Base-by-base conservation (phyloP, 2,888 invertebrate genomes). In the Agriopis marginaria region DNA sequence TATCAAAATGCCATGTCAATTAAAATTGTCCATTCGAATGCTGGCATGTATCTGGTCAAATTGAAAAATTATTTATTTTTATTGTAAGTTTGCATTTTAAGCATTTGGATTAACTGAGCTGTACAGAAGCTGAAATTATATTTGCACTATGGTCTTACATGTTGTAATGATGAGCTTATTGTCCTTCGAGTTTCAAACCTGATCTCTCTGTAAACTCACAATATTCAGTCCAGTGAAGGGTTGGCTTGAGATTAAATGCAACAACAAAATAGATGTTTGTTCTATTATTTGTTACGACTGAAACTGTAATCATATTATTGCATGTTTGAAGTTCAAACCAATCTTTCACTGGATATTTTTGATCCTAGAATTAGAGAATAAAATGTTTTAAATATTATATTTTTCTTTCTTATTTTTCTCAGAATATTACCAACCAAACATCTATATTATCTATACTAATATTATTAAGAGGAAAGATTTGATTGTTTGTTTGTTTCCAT, bases 171-270 rank as follows among this genome's bases (percentile, higher is more conserved):
- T 75, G 87, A 91, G 90, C 90, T 91, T 91, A 88, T 83, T 85
- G 83, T 86, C 88, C 84, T 84, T 81, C 75, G 75, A 84, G 79
- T 89, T 89, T 87, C 79, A 82, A 87, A 89, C 79, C 88, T 89
- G 89, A 91, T 92, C 93, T 93, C 93, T 92, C 83, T 90, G 90
- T 91, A 80, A 90, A 92, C 86, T 91, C 89, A 91, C 88, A 92
- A 88, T 89, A 85, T 82, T 77, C 79, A 80, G 70, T 82, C 84
- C 75, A 79, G 83, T 86, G 87, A 82, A 89, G 86, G 86, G 88
- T 92, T 92, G 87, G 85, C 72, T 76, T 78, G 85, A 55, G 11
- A 51, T 55, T 51, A 39, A 50, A 56, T 10, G 42, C 47, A 56
- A 45, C 47, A 17, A 39, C 47, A 17, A 39, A 62, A 51, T 47